Percentiles rank a stretch among this genome's conserved stretches.
phyloP scores from a whole-genome alignment of 2,797 vertebrate genomes.

The Leptatherina wallacei region DNA sequence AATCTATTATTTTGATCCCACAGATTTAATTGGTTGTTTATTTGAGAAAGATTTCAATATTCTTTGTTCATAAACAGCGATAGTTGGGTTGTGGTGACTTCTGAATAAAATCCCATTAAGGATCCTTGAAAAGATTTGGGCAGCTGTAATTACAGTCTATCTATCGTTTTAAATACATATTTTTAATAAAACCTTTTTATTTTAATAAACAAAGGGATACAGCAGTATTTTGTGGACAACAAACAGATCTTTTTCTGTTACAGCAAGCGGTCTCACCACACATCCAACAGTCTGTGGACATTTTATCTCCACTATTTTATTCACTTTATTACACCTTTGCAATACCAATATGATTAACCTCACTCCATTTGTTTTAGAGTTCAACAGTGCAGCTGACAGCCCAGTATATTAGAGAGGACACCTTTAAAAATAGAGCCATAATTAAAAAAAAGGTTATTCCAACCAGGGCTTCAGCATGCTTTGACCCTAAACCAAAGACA shows the following conservation, averaged over 20 bases:
- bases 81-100: not conserved
- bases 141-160: constrained; percentile 21
- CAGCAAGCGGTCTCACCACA: not conserved
- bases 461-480: constrained; percentile 35
- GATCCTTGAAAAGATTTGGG: constrained; percentile 14
- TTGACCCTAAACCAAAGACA: constrained; percentile 59
- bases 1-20: constrained; percentile 58
- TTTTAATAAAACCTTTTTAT: constrained; percentile 1
- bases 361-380: constrained; percentile 44
- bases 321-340: constrained; percentile 35
- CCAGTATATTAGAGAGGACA: constrained; percentile 50
- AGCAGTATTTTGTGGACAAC: not conserved
- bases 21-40: constrained; percentile 53
- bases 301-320: constrained; percentile 29
- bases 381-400: constrained; percentile 48
- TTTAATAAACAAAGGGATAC: not conserved
- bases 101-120: constrained; percentile 34
- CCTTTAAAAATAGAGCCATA: constrained; percentile 57
- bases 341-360: constrained; percentile 53
- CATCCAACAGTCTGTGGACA: not conserved
- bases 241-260: not conserved
- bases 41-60: constrained; percentile 42
- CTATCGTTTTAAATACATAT: not conserved
- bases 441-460: constrained; percentile 63
- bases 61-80: constrained; percentile 20